Base-by-base conservation (phyloP, 1,140 invertebrate species). In the Cherax destructor region DNA sequence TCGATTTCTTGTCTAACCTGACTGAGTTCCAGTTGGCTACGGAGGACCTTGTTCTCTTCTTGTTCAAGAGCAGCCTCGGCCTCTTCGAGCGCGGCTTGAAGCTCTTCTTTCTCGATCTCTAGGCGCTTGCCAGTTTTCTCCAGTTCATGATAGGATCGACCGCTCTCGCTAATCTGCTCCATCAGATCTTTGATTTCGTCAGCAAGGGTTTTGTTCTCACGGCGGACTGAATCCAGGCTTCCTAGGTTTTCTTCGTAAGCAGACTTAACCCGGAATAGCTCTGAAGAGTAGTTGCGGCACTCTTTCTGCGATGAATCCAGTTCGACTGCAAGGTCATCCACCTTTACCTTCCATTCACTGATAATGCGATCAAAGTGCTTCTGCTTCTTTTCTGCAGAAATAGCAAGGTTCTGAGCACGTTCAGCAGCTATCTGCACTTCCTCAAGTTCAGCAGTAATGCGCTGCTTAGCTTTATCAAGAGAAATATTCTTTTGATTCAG, bases 311-410 rank as follows among this genome's bases (percentile, higher is more conserved):
- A 91, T 0, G 83, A 47, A 56, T 91, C 88, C 24, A 91, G 83
- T 50, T 91, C 88, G 3, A 93, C 49, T 94, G 94, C 93, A 99
- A 88, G 59, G 49, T 87, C 79, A 94, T 99, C 98, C 94, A 98
- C 98, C 96, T 99, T 99, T 95, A 99, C 97, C 95, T 99, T 99
- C 99, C 99, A 99, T 97, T 99, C 99, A 93, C 97, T 97, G 94
- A 99, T 98, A 95, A 99, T 98, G 95, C 99, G 99, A 96, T 99
- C 99, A 96, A 74, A 74, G 24, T 24, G 5, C n/a, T 74, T 74
- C 76, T 91, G 88, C 59, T 79, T 91, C 83, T 85, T 91, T 50
- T 91, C 88, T 49, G 88, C 88, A 30, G 88, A 50, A 3, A 76
- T 61, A 10, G 83, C 88, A 10, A 79, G 83, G 24, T 52, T 30